Evolutionary conservation across 2,113 vertebrate species (phyloP), one percentile per base, ranked within the genome.

Genomic region (Puma concolor): DNA sequence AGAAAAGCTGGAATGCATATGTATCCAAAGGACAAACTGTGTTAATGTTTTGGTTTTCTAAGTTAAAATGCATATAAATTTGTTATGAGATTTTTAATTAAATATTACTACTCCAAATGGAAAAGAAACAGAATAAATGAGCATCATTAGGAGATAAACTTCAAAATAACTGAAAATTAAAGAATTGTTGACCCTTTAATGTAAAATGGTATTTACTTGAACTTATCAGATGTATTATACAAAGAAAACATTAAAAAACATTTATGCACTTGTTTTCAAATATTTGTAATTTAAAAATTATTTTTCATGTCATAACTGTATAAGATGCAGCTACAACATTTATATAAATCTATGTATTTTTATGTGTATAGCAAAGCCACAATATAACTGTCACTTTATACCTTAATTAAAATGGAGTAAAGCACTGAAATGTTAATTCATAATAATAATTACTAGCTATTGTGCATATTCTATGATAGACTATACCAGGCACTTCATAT

Each of bases 371-470:
- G 31, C 11, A 84, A 84, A 80, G 54, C 25, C n/a, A 76, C 23
- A 87, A n/a, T n/a, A 25, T 60, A 77, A 36, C 27, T 60, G 4
- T 50, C 17, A 88, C 14, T 33, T 79, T 74, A 66, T 4, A 50
- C n/a, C 67, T 74, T 85, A n/a, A 91, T 33, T 89, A 72, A 52
- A 94, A 83, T 48, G 69, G 13, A 82, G 50, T 72, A 90, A 91
- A 90, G 33, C 23, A 8, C 2, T 52, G 38, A 66, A 89, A 85
- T 72, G 33, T 80, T 69, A 92, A 69, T 5, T 71, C 83, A 23
- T 5, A 50, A 63, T 63, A n/a, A 52, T 52, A 90, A 23, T 17
- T 15, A 85, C 19, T n/a, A 88, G 52, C 44, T 29, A 38, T 52
- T 63, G n/a, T 79, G 7, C 0, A 54, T n/a, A 84, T 33, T 88